These are phyloP conservation scores for Epiblema foenella DNA, from an alignment of 2,888 invertebrate species.

Conservation along the genomic window DNA sequence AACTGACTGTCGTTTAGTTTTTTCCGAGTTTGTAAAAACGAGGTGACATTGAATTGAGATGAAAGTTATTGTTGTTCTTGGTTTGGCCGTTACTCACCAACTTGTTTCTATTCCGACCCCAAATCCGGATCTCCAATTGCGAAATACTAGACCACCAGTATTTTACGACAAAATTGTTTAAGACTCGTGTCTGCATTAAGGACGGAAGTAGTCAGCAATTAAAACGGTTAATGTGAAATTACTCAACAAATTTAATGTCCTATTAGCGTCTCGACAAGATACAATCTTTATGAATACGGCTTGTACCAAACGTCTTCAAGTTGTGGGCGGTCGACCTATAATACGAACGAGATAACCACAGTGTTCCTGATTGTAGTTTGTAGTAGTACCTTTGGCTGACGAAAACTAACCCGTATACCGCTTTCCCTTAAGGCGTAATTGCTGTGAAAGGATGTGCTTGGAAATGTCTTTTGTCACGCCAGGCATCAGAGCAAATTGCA, in stretches of 20 bases:
- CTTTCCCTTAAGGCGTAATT: conserved; percentile 17
- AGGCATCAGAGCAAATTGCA: conserved; percentile 30
- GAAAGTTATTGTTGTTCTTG: conserved; percentile 26
- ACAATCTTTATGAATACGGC: conserved; percentile 11
- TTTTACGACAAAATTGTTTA: conserved; percentile 4
- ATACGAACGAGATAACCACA: conserved; percentile 59
- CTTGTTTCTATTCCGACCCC: conserved; percentile 4
- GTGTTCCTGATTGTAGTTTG: conserved; percentile 50
- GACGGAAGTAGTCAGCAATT: conserved; percentile 7
- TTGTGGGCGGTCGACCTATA: conserved; percentile 59
- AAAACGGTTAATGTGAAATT: neutral
- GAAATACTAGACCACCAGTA: neutral
- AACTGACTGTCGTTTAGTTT: neutral
- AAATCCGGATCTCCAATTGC: conserved; percentile 11
- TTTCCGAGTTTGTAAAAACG: conserved; percentile 18
- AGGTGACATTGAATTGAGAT: conserved; percentile 24
- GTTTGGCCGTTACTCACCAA: conserved; percentile 22
- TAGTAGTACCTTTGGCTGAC: conserved; percentile 1
- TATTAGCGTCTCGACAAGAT: conserved; percentile 10
- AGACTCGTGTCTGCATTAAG: neutral
- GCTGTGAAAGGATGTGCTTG: conserved; percentile 25
- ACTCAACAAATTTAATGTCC: conserved; percentile 1
- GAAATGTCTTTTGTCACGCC: conserved; percentile 33
- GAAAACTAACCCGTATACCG: conserved; percentile 24
- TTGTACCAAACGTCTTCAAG: conserved; percentile 30